These are phyloP conservation scores for Oplegnathus fasciatus DNA, from an alignment of 2,113 vertebrate species.

Conservation along the genomic window DNA sequence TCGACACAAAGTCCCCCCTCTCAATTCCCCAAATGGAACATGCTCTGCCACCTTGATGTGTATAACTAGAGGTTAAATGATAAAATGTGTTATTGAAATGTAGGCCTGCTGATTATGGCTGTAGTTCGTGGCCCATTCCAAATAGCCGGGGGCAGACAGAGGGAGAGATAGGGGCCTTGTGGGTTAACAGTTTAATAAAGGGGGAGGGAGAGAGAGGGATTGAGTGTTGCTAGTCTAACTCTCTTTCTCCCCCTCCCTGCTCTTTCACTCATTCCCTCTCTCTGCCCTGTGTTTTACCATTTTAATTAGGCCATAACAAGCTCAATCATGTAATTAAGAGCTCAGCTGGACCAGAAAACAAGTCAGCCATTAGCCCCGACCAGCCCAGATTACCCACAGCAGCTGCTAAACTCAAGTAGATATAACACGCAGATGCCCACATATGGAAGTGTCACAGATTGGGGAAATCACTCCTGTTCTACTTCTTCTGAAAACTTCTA, in stretches of 20 bases:
- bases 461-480: slow-evolving; percentile 35
- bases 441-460: slow-evolving; percentile 41
- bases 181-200: slow-evolving; percentile 73
- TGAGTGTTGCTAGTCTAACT: slow-evolving; percentile 41
- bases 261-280: slow-evolving; percentile 51
- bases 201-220: slow-evolving; percentile 29
- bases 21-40: slow-evolving; percentile 69
- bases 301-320: slow-evolving; percentile 87
- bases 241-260: slow-evolving; percentile 23
- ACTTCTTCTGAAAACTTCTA: slow-evolving; percentile 47
- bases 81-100: slow-evolving; percentile 78
- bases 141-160: slow-evolving; percentile 68
- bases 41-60: slow-evolving; percentile 73
- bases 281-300: slow-evolving; percentile 70
- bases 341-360: slow-evolving; percentile 88
- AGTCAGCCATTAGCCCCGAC: slow-evolving; percentile 76
- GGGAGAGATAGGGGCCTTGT: slow-evolving; percentile 39
- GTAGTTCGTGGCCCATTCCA: slow-evolving; percentile 67
- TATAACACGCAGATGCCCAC: slow-evolving; percentile 50
- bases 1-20: slow-evolving; percentile 57
- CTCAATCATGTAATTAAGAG: slow-evolving; percentile 87
- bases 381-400: slow-evolving; percentile 70
- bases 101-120: slow-evolving; percentile 72
- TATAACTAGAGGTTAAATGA: slow-evolving; percentile 77
- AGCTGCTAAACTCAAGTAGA: slow-evolving; percentile 65